A percentile compares a stretch with the other conserved stretches of the same genome.
These are phyloP conservation scores for Hippasteria phrygiana DNA, from an alignment of 53 echinoderm and acorn worm genomes.

Conservation along the genomic window DNA sequence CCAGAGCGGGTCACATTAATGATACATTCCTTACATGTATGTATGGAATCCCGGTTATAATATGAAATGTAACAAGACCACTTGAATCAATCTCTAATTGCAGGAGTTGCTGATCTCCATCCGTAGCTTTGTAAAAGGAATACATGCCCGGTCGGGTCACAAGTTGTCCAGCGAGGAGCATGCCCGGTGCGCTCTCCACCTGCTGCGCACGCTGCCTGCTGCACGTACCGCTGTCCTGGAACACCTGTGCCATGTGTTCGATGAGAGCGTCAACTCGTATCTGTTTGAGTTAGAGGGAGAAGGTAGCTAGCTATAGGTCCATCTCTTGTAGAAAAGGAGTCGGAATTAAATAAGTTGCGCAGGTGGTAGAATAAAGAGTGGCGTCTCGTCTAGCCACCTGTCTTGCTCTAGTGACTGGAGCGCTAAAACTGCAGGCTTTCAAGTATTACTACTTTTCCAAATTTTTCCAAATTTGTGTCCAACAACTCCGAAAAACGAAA, in stretches of 20 bases:
- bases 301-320: constrained; percentile 53
- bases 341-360: no score
- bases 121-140: constrained; percentile 92
- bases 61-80: neutral
- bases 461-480: no score
- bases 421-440: no score
- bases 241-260: constrained; percentile 93
- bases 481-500: no score
- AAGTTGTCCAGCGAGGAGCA: constrained; percentile 96
- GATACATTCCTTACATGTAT: no score
- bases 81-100: neutral
- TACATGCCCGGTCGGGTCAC: constrained; percentile 73
- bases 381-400: no score
- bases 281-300: constrained; percentile 96
- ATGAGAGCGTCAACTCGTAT: constrained; percentile 96
- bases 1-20: no score
- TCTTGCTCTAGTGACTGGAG: no score
- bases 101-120: constrained; percentile 90
- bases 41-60: neutral
- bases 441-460: no score
- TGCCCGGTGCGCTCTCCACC: constrained; percentile 83
- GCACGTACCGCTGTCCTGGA: constrained; percentile 92
- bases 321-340: no score
- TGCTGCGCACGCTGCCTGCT: constrained; percentile 92
- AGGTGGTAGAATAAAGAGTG: no score